Conservation (phyloP, 2,113 vertebrate species). For the Chloroceryle aenea region DNA sequence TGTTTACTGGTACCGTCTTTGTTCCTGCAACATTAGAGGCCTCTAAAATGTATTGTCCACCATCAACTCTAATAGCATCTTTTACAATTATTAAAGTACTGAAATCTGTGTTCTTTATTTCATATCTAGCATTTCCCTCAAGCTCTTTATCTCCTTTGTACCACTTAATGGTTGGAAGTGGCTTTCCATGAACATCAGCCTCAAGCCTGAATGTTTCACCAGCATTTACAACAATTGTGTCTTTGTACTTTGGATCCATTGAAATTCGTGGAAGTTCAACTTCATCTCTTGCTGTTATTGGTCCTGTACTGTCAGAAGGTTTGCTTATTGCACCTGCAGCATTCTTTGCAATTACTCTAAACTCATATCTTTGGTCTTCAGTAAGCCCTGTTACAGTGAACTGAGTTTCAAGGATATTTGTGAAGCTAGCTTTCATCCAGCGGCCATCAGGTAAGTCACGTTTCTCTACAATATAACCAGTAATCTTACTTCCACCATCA, state of each 20-base stretch:
- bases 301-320: conserved; percentile 95
- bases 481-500: conserved; percentile 95
- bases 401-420: conserved; percentile 96
- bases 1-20: conserved; percentile 87
- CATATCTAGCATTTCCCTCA: conserved; percentile 89
- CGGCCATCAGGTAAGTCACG: conserved; percentile 96
- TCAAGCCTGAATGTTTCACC: conserved; percentile 94
- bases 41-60: conserved; percentile 90
- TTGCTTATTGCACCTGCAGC: conserved; percentile 93
- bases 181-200: conserved; percentile 93
- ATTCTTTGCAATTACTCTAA: conserved; percentile 98
- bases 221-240: conserved; percentile 89
- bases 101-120: conserved; percentile 92
- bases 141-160: conserved; percentile 90
- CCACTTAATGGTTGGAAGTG: conserved; percentile 91
- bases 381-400: conserved; percentile 93
- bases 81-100: conserved; percentile 91
- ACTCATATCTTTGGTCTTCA: conserved; percentile 95
- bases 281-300: conserved; percentile 92
- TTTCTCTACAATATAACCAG: conserved; percentile 94
- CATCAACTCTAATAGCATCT: conserved; percentile 89
- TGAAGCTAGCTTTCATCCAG: conserved; percentile 97
- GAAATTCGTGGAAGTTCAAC: conserved; percentile 93
- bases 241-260: conserved; percentile 93
- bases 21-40: conserved; percentile 91